Evolutionary conservation across 2,797 vertebrate genomes (phyloP), one percentile per base, ranked within the genome.

Genomic region (Vipera ursinii): DNA sequence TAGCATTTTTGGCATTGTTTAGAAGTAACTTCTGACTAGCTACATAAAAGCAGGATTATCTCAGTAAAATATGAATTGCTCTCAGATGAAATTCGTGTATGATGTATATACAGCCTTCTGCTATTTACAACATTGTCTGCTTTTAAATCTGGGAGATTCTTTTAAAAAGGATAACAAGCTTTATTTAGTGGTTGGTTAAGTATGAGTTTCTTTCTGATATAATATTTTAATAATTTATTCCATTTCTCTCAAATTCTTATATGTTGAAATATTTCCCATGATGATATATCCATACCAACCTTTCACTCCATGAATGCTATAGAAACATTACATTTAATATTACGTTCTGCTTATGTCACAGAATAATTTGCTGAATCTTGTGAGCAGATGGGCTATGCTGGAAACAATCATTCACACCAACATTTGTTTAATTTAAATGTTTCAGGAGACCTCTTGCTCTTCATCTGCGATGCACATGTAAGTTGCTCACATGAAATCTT

Each of bases 371-470:
- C 56, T 61, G 78, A 94, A 95, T 93, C 92, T 92, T 94, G 65
- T 56, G 51, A 93, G 91, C 51, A 89, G 51, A 28, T 94, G 14
- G 9, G 26, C 93, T 61, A 0, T 88, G 65, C 87, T 48, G 94
- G 86, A 94, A 95, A 94, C 38, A 93, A 65, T 55, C 94, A 56
- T 89, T 94, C 89, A 53, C 89, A 92, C 14, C 6, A 87, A 94
- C 93, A 6, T 82, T 95, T 91, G 91, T 94, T 89, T 89, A 78
- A 69, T 78, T 88, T 91, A 88, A 60, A 20, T 95, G 59, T 96
- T 95, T 94, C 87, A 94, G 44, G 92, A 91, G 92, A 94, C 93
- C 95, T 88, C 48, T 44, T 56, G 92, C 0, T 53, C 91, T 91
- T 94, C 51, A 93, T 92, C 94, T 91, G 89, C 24, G 53, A 59